Percentiles rank a stretch among this genome's conserved stretches.
phyloP scores from a whole-genome alignment of 2,113 vertebrate genomes.

The Azemiops feae region DNA sequence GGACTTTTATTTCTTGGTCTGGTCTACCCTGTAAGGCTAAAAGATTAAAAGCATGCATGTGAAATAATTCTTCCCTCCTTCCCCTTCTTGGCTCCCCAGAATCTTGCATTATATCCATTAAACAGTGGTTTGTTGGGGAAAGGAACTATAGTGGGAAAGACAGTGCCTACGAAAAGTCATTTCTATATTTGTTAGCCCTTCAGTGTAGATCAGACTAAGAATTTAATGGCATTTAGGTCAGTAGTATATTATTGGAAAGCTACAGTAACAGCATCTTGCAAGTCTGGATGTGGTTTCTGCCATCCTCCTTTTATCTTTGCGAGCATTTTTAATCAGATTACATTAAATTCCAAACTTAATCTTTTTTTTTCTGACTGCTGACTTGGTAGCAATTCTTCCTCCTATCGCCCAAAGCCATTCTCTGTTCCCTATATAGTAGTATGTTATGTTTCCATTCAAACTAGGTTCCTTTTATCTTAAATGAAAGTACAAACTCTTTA shows the following conservation, averaged over 20 bases:
- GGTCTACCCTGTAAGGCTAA: not conserved
- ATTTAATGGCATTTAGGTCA: not conserved
- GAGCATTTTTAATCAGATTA: not conserved
- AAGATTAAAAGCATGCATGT: not conserved
- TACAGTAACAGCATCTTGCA: not conserved
- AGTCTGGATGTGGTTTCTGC: not conserved
- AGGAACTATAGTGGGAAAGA: not conserved
- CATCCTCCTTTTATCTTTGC: not conserved
- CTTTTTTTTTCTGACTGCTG: not conserved
- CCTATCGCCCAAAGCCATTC: not conserved
- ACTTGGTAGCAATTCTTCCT: not conserved
- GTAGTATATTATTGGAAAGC: not conserved
- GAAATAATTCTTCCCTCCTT: not conserved
- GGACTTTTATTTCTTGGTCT: not conserved
- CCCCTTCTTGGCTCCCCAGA: not conserved
- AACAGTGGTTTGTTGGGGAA: not conserved
- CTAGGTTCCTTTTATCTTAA: not conserved
- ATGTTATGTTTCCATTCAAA: not conserved
- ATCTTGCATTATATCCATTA: not conserved
- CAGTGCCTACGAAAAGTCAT: not conserved
- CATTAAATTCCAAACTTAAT: not conserved
- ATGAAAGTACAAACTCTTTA: not conserved
- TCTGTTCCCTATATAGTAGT: not conserved
- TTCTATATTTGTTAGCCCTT: not conserved
- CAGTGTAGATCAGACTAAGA: not conserved